These are phyloP conservation scores for Choloepus didactylus DNA, from an alignment of 2,797 vertebrate genomes.

Conservation along the genomic window DNA sequence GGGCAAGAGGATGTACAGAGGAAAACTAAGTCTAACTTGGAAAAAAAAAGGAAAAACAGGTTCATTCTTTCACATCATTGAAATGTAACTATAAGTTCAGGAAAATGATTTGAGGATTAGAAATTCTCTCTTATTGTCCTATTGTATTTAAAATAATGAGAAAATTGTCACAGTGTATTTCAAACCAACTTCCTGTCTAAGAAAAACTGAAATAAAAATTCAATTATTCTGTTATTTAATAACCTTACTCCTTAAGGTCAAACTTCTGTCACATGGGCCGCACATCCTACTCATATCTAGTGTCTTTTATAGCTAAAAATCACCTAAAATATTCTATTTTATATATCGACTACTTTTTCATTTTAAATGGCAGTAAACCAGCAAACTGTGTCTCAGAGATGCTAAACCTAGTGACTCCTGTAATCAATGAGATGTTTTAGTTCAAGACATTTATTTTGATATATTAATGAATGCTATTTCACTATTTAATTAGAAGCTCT, in stretches of 20 bases:
- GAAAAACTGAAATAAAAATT: conserved; percentile 44
- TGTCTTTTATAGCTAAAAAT: conserved; percentile 44
- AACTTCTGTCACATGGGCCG: not conserved
- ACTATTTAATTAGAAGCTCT: conserved; percentile 80
- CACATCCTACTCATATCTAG: not conserved
- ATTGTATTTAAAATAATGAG: conserved; percentile 15
- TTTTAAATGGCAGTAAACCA: conserved; percentile 61
- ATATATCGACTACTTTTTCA: conserved; percentile 15
- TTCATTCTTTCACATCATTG: conserved; percentile 22
- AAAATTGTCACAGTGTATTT: not conserved
- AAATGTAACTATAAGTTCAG: not conserved
- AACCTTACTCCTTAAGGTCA: conserved; percentile 5
- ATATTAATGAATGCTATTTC: conserved; percentile 64
- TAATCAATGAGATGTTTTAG: conserved; percentile 71
- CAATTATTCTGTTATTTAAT: not conserved
- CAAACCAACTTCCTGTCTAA: not conserved
- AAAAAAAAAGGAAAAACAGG: not conserved
- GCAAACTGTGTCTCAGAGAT: conserved; percentile 41
- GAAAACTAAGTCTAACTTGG: not conserved
- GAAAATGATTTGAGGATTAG: conserved; percentile 38
- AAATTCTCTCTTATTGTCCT: conserved; percentile 16
- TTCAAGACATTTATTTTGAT: conserved; percentile 74
- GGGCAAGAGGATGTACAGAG: not conserved
- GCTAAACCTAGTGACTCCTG: not conserved
- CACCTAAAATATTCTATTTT: not conserved